phyloP scores from a whole-genome alignment of 2,113 vertebrate species.

The Neogobius melanostomus region DNA sequence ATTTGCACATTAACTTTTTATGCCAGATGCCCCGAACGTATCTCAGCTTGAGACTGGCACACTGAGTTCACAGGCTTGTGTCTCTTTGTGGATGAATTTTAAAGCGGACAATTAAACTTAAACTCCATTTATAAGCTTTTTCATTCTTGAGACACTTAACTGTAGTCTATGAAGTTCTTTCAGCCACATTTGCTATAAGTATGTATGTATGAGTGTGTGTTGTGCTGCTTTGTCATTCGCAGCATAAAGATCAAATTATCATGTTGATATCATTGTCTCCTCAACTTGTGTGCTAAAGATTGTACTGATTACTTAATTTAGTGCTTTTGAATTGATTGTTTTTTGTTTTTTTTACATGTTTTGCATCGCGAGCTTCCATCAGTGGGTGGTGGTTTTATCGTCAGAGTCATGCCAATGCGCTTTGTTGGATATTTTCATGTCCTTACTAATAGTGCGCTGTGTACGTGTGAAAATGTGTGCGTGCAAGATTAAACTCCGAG shows the following conservation, averaged over 20 bases:
- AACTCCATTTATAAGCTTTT: conserved; percentile 4
- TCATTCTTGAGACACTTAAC: conserved; percentile 41
- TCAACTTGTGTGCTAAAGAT: neutral
- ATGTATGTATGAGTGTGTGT: conserved; percentile 6
- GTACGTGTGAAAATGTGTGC: neutral
- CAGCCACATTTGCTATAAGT: conserved; percentile 17
- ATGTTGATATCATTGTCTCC: conserved; percentile 24
- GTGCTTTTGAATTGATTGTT: neutral
- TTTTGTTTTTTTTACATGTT: no score
- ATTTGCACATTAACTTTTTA: neutral
- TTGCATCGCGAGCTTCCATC: neutral
- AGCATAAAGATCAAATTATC: conserved; percentile 16
- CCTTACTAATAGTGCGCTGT: neutral
- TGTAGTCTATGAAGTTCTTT: conserved; percentile 44
- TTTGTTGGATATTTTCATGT: conserved; percentile 1
- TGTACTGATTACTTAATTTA: neutral
- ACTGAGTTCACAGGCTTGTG: neutral
- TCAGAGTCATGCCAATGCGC: neutral
- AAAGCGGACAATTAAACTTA: conserved; percentile 5
- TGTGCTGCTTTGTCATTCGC: conserved; percentile 5
- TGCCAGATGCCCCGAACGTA: neutral
- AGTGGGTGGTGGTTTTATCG: conserved; percentile 9
- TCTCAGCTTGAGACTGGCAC: neutral
- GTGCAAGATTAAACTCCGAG: neutral
- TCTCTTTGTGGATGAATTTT: neutral